Percentiles rank a stretch among this genome's conserved stretches.
These are phyloP conservation scores for Phocides pigmalion DNA, from an alignment of 1,140 invertebrate species.

Conservation along the genomic window DNA sequence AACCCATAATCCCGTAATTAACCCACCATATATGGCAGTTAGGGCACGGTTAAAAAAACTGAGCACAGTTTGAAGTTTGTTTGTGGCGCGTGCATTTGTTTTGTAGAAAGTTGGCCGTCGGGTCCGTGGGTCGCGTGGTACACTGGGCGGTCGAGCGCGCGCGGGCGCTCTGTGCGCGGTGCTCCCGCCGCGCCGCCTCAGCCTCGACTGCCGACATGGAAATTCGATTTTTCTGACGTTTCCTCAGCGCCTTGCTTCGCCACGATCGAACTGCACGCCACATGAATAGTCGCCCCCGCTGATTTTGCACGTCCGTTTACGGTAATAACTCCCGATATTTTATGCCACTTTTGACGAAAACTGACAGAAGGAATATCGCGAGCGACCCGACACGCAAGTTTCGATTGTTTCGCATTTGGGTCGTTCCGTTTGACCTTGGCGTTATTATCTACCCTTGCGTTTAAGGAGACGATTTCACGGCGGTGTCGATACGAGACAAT, in stretches of 20 bases:
- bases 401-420: conserved; percentile 48
- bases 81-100: conserved; percentile 38
- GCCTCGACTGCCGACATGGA: conserved; percentile 78
- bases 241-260: conserved; percentile 77
- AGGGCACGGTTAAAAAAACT: conserved; percentile 35
- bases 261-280: conserved; percentile 79
- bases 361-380: conserved; percentile 53
- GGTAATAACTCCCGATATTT: conserved; percentile 62
- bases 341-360: conserved; percentile 62
- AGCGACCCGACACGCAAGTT: conserved; percentile 54
- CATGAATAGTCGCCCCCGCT: conserved; percentile 59
- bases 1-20: conserved; percentile 72
- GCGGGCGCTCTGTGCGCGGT: conserved; percentile 72
- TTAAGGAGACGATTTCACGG: background rate
- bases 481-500: conserved; percentile 9
- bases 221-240: conserved; percentile 83
- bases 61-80: conserved; percentile 43
- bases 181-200: conserved; percentile 76
- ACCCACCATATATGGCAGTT: conserved; percentile 49
- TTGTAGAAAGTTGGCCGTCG: conserved; percentile 50
- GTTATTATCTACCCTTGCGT: conserved; percentile 23
- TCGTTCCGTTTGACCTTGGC: conserved; percentile 34
- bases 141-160: conserved; percentile 55
- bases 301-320: conserved; percentile 77
- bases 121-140: conserved; percentile 35